Base-by-base conservation (phyloP, 2,888 invertebrate species). In the Dicycla oo region DNA sequence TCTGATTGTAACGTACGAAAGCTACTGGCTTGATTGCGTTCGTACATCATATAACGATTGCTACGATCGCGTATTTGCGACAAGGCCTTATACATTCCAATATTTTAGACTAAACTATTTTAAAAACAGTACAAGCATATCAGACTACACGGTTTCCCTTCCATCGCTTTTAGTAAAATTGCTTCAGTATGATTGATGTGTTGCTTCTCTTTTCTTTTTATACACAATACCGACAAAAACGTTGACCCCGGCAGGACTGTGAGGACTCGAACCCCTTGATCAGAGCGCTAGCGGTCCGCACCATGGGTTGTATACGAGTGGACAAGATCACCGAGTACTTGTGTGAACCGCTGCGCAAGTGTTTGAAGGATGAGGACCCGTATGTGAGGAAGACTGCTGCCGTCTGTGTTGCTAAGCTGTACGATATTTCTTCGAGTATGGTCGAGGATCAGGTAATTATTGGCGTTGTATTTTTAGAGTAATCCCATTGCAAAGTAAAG, bases 251-350 rank as follows among this genome's bases (percentile, higher is more conserved):
- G 74, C 95, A 99, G 99, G 99, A 99, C 96, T 99, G 99, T 96
- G 99, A 99, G 96, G 99, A 99, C 95, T 99, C 99, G 18, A 99
- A 99, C 96, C 99, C 99, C 45, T 96, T 99, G 91, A 99, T 99
- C 91, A 97, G 99, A 84, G 99, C 99, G 3, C 95, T 99, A 90
- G 99, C 99, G 49, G 99, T 99, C 45, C 97, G 99, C 74, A 99
- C 99, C 26, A 99, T 99, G 99, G 99, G 99, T 68, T 99, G 99
- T 93, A 99, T 99, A 91, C 97, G 99, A 20, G 99, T 99, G 69
- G 99, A 99, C 96, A 99, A 99, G 96, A 99, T 99, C 89, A 99
- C 99, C 0, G 99, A 99, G 96, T 99, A 99, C 94, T 96, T 99
- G 56, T 99, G 99, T 93, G 99, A 99, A 91, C 99, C 99, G 0